Base-by-base conservation (phyloP, 2,888 invertebrate genomes). In the Rosalia funebris region DNA sequence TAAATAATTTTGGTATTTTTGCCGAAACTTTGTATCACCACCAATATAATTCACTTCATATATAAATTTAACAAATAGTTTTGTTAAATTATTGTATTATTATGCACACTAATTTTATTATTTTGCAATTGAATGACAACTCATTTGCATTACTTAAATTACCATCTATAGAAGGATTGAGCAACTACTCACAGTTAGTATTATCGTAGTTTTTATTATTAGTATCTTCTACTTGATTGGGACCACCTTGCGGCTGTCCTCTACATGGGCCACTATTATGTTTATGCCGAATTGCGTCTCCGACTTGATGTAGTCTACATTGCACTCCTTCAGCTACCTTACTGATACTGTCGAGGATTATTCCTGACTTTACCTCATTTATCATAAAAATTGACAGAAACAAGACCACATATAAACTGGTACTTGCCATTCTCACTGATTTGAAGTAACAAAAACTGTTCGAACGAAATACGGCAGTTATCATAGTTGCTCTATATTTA, bases 231-330 rank as follows among this genome's bases (percentile, higher is more conserved):
- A 3, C 5, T n/a, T 12, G 12, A 37, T 19, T 36, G 1, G 11
- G 12, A 16, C 4, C 9, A 1, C 0, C 37, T 0, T 50, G 20
- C 15, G 14, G 3, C 10, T 48, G 12, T 2, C 39, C 39, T 14
- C 11, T 2, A 20, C 61, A 61, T 4, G 57, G 57, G 34, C 57
- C 37, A 4, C 45, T 14, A 10, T 41, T 16, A n/a, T 61, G 57
- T n/a, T 41, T 9, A 15, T 61, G 57, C 17, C 19, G 34, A 41
- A 56, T n/a, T 39, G 17, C 39, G 1, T 57, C n/a, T 9, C 47
- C 47, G 9, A 53, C n/a, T 11, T 41, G 25, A 32, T 61, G 61
- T 2, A 61, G 14, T 9, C 14, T 16, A 19, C 57, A 57, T 54
- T 37, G 57, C 1, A 42, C 25, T 14, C 14, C 42, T 1, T 45